Base-by-base conservation (phyloP, 2,888 invertebrate genomes). In the Sinohyriopsis cumingii region DNA sequence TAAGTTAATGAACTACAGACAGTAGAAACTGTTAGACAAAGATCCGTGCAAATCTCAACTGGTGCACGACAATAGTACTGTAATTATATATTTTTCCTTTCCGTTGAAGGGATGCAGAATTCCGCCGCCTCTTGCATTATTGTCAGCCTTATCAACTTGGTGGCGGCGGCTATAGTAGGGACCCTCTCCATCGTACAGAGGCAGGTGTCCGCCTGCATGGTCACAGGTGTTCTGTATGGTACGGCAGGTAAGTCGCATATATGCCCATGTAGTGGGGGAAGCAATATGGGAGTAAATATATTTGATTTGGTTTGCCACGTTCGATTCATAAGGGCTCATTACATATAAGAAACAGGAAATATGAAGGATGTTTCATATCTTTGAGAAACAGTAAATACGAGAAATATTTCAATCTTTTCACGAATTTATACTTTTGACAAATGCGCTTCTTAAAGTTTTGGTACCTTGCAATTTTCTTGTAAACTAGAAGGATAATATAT, bases 211-310 rank as follows among this genome's bases (percentile, higher is more conserved):
- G 96, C 97, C 3, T 96, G 97, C 55, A 93, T 97, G 69, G 94
- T 97, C 59, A 97, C 97, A 0, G 97, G 97, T 20, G 97, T 97
- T 67, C 96, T 97, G 94, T 97, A 97, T 90, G 92, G 96, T 69
- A 91, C 97, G 88, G 96, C 97, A 89, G 96, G 96, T 96, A 90
- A 91, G 91, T 85, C 19, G 54, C 45, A 45, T 45, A 12, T 45
- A 25, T 24, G 19, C 5, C 15, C 28, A 15, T 61, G 2, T 63
- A 5, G 3, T n/a, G 9, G 22, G 22, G 61, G 22, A 61, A 15
- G 22, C 15, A 61, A 9, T 25, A 3, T 61, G 24, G 12, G 18
- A 19, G 28, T 25, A 25, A 12, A 45, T 2, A 0, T 15, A 45
- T 45, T 45, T 45, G 45, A 15, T 45, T 45, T 12, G 12, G 3